Evolutionary conservation across 2,113 vertebrate species (phyloP).

Genomic region (Phodopus roborovskii): DNA sequence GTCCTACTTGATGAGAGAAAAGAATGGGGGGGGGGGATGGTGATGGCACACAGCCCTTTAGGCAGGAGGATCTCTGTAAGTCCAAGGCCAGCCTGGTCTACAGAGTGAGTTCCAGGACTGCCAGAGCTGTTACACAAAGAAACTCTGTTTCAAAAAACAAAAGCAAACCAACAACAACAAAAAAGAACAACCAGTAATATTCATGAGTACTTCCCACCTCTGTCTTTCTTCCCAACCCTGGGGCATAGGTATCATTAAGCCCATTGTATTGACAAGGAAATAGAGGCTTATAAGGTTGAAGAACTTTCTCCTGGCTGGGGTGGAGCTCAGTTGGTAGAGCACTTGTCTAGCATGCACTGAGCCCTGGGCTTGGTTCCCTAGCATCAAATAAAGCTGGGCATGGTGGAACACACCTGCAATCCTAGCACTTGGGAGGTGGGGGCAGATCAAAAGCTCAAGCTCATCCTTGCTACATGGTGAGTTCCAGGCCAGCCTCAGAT

Average conservation of each 20-base stretch:
- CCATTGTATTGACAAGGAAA: conserved; percentile 16
- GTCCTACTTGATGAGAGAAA: background rate
- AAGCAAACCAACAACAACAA: background rate
- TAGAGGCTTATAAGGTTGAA: background rate
- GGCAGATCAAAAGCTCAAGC: too few relatives aligned
- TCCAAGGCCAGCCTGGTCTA: background rate
- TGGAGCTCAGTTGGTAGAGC: background rate
- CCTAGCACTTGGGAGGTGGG: background rate
- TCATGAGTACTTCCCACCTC: background rate
- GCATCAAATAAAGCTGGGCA: background rate
- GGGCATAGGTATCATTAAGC: background rate
- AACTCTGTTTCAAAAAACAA: background rate
- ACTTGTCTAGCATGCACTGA: background rate
- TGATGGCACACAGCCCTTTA: background rate
- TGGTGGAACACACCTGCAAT: background rate
- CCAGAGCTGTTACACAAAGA: background rate
- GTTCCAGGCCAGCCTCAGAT: background rate
- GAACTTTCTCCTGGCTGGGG: background rate
- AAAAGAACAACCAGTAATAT: background rate
- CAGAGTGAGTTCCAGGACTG: background rate
- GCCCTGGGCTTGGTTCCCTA: background rate
- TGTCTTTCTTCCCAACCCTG: background rate
- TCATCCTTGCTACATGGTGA: background rate
- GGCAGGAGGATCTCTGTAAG: background rate
- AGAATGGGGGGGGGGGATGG: too few relatives aligned